Percentiles rank a stretch among this genome's conserved stretches.
phyloP scores from a whole-genome alignment of 1,140 invertebrate genomes.

The Aplysia californica region DNA sequence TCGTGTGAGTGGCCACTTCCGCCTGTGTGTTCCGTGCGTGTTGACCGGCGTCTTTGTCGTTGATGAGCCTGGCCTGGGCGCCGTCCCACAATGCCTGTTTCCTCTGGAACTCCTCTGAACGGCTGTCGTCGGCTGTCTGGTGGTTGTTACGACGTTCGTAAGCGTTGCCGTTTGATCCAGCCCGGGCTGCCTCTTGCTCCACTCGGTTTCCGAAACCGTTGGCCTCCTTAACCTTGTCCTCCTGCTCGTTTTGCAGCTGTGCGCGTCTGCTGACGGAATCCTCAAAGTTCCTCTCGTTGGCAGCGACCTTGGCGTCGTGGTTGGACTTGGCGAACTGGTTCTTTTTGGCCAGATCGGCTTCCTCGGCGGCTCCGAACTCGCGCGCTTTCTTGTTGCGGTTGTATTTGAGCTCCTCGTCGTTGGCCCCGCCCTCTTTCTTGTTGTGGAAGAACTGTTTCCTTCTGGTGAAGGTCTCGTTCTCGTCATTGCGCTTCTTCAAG shows the following conservation, averaged over 20 bases:
- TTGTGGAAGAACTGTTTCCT: constrained; percentile 30
- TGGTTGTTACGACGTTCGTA: neutral
- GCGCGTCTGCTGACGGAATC: neutral
- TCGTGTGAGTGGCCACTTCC: neutral
- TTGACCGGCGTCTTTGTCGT: neutral
- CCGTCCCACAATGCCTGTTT: constrained; percentile 13
- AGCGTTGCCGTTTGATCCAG: neutral
- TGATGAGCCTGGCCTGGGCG: neutral
- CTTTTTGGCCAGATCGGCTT: constrained; percentile 20
- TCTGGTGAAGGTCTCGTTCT: constrained; percentile 19
- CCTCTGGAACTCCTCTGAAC: neutral
- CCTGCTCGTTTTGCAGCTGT: constrained; percentile 4
- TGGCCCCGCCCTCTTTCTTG: constrained; percentile 28
- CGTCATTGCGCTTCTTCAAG: constrained; percentile 14
- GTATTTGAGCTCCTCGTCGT: constrained; percentile 24
- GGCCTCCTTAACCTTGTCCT: neutral
- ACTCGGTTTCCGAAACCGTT: neutral
- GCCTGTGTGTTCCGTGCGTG: neutral
- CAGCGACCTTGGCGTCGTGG: constrained; percentile 18
- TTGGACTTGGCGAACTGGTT: constrained; percentile 16
- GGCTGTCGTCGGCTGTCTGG: constrained; percentile 6
- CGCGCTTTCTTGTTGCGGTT: constrained; percentile 19
- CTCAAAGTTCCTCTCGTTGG: constrained; percentile 19
- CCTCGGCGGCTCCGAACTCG: constrained; percentile 25
- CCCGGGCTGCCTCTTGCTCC: neutral